These are phyloP conservation scores for Scaptodrosophila latifasciaeformis DNA, from an alignment of 2,888 invertebrate genomes.

Conservation along the genomic window DNA sequence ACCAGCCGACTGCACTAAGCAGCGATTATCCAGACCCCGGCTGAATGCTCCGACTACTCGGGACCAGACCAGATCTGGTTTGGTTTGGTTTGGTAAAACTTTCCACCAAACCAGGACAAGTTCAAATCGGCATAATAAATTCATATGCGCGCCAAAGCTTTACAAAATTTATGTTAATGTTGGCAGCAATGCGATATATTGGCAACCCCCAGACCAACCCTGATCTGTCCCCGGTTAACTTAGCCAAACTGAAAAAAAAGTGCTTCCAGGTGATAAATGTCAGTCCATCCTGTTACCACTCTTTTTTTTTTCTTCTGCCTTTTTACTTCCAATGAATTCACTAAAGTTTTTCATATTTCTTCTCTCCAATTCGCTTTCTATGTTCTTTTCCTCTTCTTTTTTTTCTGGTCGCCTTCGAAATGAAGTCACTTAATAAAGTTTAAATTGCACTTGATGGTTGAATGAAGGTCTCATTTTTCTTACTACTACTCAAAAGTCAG, in stretches of 20 bases:
- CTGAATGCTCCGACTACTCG: background rate
- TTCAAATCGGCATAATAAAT: constrained; percentile 45
- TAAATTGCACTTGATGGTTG: too few species aligned
- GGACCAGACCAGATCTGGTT: too few species aligned
- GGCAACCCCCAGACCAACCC: background rate
- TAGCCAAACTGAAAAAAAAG: constrained; percentile 47
- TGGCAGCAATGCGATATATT: background rate
- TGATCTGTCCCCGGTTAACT: constrained; percentile 21
- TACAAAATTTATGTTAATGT: constrained; percentile 58
- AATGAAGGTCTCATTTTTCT: too few species aligned
- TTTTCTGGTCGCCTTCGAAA: background rate
- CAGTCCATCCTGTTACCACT: constrained; percentile 64
- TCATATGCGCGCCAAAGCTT: constrained; percentile 56
- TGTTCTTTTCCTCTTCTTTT: background rate
- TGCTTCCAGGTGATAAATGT: constrained; percentile 65
- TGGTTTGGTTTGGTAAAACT: too few species aligned
- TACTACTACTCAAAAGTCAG: too few species aligned
- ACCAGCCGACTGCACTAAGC: constrained; percentile 64
- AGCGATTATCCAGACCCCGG: constrained; percentile 57
- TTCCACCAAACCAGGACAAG: too few species aligned
- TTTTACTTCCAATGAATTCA: too few species aligned
- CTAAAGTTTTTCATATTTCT: too few species aligned
- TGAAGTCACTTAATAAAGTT: background rate
- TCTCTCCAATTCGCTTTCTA: background rate
- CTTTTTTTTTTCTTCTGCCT: constrained; percentile 26